Evolutionary conservation across 2,888 invertebrate genomes (phyloP), one percentile per base, ranked within the genome.

Genomic region (Eristalis arbustorum): DNA sequence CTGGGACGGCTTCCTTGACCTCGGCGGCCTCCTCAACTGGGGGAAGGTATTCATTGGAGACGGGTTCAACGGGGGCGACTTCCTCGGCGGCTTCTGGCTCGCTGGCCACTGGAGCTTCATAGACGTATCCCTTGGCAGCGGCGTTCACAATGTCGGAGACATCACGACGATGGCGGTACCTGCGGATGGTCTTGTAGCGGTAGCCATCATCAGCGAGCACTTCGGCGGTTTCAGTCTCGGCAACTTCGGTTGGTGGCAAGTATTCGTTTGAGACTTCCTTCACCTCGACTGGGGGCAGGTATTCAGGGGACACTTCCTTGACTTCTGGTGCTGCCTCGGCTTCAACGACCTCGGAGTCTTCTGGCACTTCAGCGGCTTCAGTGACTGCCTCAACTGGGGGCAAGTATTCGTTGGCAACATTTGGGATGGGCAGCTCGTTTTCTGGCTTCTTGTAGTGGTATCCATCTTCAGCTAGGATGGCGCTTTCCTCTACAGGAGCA

Each of bases 391-490:
- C 67, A 14, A 62, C 57, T 18, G 88, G 88, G 25, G 88, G 85
- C 31, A 90, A 72, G 59, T 90, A 89, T 14, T 76, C 66, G 13
- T 89, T 90, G 37, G 84, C 8, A 61, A 67, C 14, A 14, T 42
- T 40, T 1, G 34, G 25, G 10, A 25, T 0, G 5, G 13, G 14
- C 4, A 25, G 25, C 10, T 13, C 23, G 23, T 57, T 81, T 56
- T 34, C 57, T 14, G 91, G 91, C n/a, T 88, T 75, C 31, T 84
- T 89, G 62, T 91, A 91, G 67, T 91, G 91, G 69, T 91, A 91
- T 49, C 91, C 91, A 88, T 91, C 91, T 2, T 76, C 88, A 10
- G 89, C 80, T 6, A 91, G 74, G 6, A 88, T 63, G 8, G 73
- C 62, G 0, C 73, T 73, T 23, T 77, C 63, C 31, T 68, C 69